Conservation (phyloP, 2,113 vertebrate species). For the Harpagus bidentatus region DNA sequence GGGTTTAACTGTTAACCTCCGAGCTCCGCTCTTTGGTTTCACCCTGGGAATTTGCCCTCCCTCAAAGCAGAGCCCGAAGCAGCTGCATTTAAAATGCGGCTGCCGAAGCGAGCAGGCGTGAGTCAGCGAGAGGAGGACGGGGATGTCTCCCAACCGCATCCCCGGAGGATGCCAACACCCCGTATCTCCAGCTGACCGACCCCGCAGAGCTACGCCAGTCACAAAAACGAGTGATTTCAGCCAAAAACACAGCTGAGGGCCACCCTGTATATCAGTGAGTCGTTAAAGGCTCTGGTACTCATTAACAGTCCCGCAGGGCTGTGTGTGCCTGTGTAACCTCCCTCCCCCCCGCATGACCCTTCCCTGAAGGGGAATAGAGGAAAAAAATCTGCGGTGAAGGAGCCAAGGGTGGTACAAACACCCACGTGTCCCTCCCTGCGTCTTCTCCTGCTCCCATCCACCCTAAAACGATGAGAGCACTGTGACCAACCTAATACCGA, state of each 20-base stretch:
- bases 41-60: background rate
- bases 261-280: background rate
- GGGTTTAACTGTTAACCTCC: background rate
- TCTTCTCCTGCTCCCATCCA: background rate
- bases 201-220: background rate
- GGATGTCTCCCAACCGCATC: background rate
- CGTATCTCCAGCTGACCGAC: background rate
- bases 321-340: background rate
- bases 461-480: fast-evolving
- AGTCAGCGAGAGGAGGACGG: background rate
- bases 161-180: background rate
- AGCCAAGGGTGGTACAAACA: background rate
- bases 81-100: background rate
- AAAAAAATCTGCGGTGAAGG: background rate
- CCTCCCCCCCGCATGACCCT: background rate
- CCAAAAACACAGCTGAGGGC: background rate
- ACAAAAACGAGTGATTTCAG: background rate
- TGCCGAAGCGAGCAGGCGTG: background rate
- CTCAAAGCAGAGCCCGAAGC: background rate
- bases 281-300: background rate
- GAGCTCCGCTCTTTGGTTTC: background rate
- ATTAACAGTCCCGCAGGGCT: background rate
- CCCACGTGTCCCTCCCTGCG: fast-evolving
- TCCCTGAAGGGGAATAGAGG: background rate
- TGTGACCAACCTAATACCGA: background rate